A percentile compares a stretch with the other conserved stretches of the same genome.
These are phyloP conservation scores for Amiota communis DNA, from an alignment of 2,888 invertebrate genomes.

Conservation along the genomic window DNA sequence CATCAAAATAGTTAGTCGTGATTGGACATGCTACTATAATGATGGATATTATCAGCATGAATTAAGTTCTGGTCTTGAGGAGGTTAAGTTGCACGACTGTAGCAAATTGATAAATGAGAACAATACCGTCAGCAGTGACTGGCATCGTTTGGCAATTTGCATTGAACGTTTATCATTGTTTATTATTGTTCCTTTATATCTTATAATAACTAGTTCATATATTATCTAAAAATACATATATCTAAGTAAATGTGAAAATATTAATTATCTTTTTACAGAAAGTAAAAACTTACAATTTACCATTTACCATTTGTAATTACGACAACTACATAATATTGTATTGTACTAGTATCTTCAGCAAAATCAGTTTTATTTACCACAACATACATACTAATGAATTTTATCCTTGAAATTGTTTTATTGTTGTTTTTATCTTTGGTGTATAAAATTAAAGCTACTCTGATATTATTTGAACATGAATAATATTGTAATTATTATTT, in stretches of 20 bases:
- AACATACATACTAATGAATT: no score
- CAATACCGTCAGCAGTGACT: constrained; percentile 46
- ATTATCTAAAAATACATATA: constrained; percentile 36
- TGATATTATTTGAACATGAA: no score
- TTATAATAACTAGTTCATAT: constrained; percentile 41
- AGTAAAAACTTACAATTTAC: no score
- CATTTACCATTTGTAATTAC: no score
- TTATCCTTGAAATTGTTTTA: no score
- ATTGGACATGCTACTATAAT: neutral
- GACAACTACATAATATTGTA: no score
- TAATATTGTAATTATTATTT: neutral
- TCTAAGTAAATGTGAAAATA: no score
- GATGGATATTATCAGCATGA: constrained; percentile 41
- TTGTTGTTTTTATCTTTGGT: no score
- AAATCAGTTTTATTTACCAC: no score
- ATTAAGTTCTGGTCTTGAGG: constrained; percentile 46
- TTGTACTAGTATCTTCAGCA: no score
- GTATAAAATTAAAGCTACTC: no score
- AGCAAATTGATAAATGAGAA: constrained; percentile 47
- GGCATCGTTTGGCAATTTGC: constrained; percentile 51
- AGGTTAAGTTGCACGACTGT: constrained; percentile 51
- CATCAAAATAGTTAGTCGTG: constrained; percentile 26
- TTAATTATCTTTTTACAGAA: no score
- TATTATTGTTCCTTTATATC: constrained; percentile 41
- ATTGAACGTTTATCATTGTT: constrained; percentile 49